A percentile compares a stretch with the other conserved stretches of the same genome.
These are phyloP conservation scores for Burhinus oedicnemus DNA, from an alignment of 2,113 vertebrate species.

Conservation along the genomic window DNA sequence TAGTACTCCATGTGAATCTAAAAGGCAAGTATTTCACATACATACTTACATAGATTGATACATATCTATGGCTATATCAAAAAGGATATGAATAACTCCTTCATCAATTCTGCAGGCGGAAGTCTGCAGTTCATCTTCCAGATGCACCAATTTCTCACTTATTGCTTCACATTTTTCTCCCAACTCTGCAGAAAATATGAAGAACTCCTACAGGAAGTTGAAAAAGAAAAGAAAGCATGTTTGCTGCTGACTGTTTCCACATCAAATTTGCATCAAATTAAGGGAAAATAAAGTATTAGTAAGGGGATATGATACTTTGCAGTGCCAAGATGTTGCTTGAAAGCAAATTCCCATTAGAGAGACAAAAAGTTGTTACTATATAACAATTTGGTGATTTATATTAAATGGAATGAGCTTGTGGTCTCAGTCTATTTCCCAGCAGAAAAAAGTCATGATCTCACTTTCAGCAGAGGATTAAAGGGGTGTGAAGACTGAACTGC, in stretches of 20 bases:
- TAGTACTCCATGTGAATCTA: not conserved
- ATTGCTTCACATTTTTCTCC: constrained; percentile 75
- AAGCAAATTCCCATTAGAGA: not conserved
- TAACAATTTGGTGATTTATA: not conserved
- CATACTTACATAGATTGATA: not conserved
- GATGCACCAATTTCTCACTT: constrained; percentile 78
- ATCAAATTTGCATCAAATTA: constrained; percentile 10
- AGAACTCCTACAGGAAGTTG: constrained; percentile 63
- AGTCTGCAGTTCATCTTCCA: constrained; percentile 86
- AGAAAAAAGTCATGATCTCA: constrained; percentile 23
- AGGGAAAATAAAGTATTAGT: constrained; percentile 16
- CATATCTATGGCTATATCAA: not conserved
- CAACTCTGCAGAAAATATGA: constrained; percentile 61
- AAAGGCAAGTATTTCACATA: not conserved
- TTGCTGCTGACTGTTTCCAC: not conserved
- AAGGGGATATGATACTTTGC: not conserved
- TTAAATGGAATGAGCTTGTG: not conserved
- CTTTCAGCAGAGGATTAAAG: constrained; percentile 19
- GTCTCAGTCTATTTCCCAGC: not conserved
- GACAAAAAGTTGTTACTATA: not conserved
- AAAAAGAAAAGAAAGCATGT: constrained; percentile 4
- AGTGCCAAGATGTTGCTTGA: not conserved
- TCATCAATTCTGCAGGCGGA: constrained; percentile 81
- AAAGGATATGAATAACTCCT: constrained; percentile 90
- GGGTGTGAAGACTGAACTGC: not conserved